A percentile compares a stretch with the other conserved stretches of the same genome.
These are phyloP conservation scores for Drosophila biarmipes DNA, from an alignment of 1,140 invertebrate species.

Conservation along the genomic window DNA sequence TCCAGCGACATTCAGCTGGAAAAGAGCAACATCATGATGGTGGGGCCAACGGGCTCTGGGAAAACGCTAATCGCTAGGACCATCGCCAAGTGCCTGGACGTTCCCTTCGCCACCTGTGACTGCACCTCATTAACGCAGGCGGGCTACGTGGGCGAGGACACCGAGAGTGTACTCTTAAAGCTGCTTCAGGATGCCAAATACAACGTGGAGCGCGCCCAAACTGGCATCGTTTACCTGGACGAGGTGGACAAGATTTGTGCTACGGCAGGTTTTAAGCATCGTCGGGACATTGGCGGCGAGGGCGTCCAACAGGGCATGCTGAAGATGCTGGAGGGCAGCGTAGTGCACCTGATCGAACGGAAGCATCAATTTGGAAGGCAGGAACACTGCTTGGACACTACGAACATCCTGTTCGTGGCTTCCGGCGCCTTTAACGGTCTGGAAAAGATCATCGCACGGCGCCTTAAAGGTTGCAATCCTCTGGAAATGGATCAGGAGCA, in stretches of 20 bases:
- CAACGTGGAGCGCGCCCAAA: slow-evolving; percentile 97
- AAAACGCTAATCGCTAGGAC: slow-evolving; percentile 99
- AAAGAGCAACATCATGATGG: slow-evolving; percentile 98
- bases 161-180: slow-evolving; percentile 99
- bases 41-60: slow-evolving; percentile 99
- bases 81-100: slow-evolving; percentile 97
- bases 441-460: slow-evolving; percentile 95
- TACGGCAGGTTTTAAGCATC: slow-evolving; percentile 97
- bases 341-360: slow-evolving; percentile 98
- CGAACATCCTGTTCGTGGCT: slow-evolving; percentile 99
- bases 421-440: slow-evolving; percentile 99
- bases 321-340: slow-evolving; percentile 99
- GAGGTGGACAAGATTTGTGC: slow-evolving; percentile 99
- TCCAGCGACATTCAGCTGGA: slow-evolving; percentile 90
- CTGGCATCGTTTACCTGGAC: slow-evolving; percentile 99
- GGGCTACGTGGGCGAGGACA: slow-evolving; percentile 99
- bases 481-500: slow-evolving; percentile 88
- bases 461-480: slow-evolving; percentile 89
- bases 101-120: slow-evolving; percentile 99
- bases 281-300: slow-evolving; percentile 98
- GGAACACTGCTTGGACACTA: slow-evolving; percentile 98
- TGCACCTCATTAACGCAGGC: slow-evolving; percentile 99
- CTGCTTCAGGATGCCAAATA: slow-evolving; percentile 98
- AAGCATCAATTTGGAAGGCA: slow-evolving; percentile 97
- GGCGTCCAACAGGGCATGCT: slow-evolving; percentile 99